Percentiles rank a stretch among this genome's conserved stretches.
Conservation (phyloP, 2,797 vertebrate genomes). For the Esox masquinongy region DNA sequence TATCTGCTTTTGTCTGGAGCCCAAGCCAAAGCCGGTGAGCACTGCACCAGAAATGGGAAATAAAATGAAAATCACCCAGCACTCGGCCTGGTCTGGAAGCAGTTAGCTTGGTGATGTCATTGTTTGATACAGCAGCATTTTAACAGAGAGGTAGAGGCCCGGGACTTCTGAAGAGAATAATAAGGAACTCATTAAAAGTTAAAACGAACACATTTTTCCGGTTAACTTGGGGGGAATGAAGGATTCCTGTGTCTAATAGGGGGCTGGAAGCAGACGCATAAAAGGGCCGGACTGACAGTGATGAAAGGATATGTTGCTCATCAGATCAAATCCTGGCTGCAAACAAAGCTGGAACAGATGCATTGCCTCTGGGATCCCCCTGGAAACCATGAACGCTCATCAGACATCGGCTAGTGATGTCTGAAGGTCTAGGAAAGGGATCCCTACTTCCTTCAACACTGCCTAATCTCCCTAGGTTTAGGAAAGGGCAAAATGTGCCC, state of each 20-base stretch:
- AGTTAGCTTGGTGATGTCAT: constrained; percentile 77
- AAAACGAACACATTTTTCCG: constrained; percentile 15
- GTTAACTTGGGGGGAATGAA: constrained; percentile 54
- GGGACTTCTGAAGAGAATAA: constrained; percentile 53
- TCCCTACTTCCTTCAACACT: constrained; percentile 24
- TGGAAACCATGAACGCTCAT: constrained; percentile 63
- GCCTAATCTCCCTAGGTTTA: constrained; percentile 20
- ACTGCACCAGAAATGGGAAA: constrained; percentile 61
- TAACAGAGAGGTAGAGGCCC: constrained; percentile 62
- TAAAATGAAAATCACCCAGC: constrained; percentile 55
- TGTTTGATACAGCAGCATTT: constrained; percentile 65
- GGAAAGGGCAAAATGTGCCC: constrained; percentile 26
- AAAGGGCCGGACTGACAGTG: constrained; percentile 62
- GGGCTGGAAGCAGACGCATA: constrained; percentile 54
- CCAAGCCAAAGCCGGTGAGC: constrained; percentile 32
- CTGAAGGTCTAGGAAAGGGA: constrained; percentile 32
- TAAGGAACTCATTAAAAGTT: constrained; percentile 44
- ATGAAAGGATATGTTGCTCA: constrained; percentile 68
- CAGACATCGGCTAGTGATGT: constrained; percentile 46
- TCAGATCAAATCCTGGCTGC: constrained; percentile 49
- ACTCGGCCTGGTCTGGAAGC: constrained; percentile 67
- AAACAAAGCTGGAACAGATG: constrained; percentile 65
- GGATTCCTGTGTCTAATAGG: constrained; percentile 44
- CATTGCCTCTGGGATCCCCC: constrained; percentile 58
- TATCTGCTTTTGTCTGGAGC: constrained; percentile 61